These are phyloP conservation scores for Bicyclus anynana DNA, from an alignment of 1,140 invertebrate genomes.

Conservation along the genomic window DNA sequence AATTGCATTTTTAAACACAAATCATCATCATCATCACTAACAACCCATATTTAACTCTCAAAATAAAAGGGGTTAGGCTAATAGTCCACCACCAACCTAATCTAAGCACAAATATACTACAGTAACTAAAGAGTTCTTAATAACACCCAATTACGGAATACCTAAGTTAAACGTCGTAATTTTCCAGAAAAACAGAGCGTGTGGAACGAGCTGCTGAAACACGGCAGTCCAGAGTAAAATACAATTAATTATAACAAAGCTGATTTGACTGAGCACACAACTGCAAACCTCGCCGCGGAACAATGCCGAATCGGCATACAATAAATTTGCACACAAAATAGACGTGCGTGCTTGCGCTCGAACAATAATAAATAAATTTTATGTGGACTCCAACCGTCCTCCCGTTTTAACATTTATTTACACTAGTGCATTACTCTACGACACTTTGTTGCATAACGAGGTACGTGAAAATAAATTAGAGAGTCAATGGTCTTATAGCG, in stretches of 20 bases:
- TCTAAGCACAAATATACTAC: no score
- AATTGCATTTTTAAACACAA: no score
- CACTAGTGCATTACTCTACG: constrained; percentile 23
- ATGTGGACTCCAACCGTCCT: constrained; percentile 43
- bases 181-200: constrained; percentile 4
- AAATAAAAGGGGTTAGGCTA: no score
- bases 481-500: no score
- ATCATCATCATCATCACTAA: no score
- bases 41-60: no score
- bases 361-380: constrained; percentile 68
- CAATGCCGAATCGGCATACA: constrained; percentile 56
- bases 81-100: no score
- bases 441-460: constrained; percentile 21
- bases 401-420: constrained; percentile 51
- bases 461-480: constrained; percentile 2
- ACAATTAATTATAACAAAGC: constrained; percentile 26
- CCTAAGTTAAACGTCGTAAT: no score
- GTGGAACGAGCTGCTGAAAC: background rate
- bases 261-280: constrained; percentile 25
- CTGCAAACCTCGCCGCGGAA: constrained; percentile 45
- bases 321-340: constrained; percentile 65
- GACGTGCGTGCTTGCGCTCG: constrained; percentile 55
- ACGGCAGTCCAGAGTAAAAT: constrained; percentile 5
- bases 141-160: no score
- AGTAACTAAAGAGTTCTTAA: no score